Evolutionary conservation across 2,888 invertebrate genomes (phyloP), one percentile per base, ranked within the genome.

Genomic region (Papilio gigon): DNA sequence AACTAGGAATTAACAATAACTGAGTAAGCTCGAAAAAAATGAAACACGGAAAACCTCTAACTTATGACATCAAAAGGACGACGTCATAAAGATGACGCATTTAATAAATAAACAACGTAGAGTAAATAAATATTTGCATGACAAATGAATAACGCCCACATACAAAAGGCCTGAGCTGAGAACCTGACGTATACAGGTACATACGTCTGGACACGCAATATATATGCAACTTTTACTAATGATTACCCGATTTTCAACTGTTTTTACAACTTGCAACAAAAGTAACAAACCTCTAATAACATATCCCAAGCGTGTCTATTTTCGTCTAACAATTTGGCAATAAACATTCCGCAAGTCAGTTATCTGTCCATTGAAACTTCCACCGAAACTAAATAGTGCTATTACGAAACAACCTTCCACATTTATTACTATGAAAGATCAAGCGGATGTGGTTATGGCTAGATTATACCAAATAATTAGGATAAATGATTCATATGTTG

Each of bases 1-100:
- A n/a, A n/a, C n/a, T n/a, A n/a, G n/a, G n/a, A n/a, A n/a, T n/a
- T n/a, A n/a, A n/a, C n/a, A n/a, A n/a, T n/a, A n/a, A n/a, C n/a
- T 47, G 22, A 42, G 42, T n/a, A 17, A 42, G 42, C 4, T 9
- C 22, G 47, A 11, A 25, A 53, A 1, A 6, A 53, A n/a, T 8
- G 14, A n/a, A 8, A 53, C 0, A 14, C 27, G 50, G n/a, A 27
- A n/a, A 27, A 53, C 22, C 50, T 22, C 25, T n/a, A 25, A 8
- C 14, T 14, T 27, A 27, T 17, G 9, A 14, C 22, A 4, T 20
- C 9, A 44, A 1, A 50, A 35, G 5, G 25, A 25, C 4, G 8
- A 53, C 50, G 50, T 53, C 50, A 53, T 53, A 25, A n/a, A 53
- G 27, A 53, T 53, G 27, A 53, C 50, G 50, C 27, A 27, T 27